Percentiles rank a stretch among this genome's conserved stretches.
Evolutionary conservation across 1,140 invertebrate genomes (phyloP).

Genomic region (Leptinotarsa texana): DNA sequence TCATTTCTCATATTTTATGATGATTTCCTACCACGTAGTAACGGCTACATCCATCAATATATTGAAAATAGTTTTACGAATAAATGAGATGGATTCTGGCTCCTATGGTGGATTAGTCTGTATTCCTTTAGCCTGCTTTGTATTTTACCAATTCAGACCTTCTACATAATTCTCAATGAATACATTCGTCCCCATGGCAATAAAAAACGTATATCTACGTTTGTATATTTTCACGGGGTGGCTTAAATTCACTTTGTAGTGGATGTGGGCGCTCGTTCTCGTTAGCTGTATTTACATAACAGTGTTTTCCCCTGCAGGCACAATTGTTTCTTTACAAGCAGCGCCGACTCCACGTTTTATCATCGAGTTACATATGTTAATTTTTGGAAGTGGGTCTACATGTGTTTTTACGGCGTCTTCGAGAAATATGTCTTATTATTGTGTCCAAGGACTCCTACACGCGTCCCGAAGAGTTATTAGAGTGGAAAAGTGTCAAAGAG

Average conservation of each 20-base stretch:
- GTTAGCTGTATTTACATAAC: conserved; percentile 27
- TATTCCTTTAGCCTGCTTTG: neutral
- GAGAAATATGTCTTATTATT: conserved; percentile 4
- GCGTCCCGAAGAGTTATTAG: neutral
- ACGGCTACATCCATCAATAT: too few species aligned
- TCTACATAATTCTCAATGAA: neutral
- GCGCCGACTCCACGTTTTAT: conserved; percentile 20
- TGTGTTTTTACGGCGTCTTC: conserved; percentile 3
- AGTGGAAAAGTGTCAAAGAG: conserved; percentile 6
- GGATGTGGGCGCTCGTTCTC: conserved; percentile 1
- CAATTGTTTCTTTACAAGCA: conserved; percentile 25
- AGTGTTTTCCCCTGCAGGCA: conserved; percentile 12
- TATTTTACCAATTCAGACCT: neutral
- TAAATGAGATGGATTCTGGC: too few species aligned
- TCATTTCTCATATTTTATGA: too few species aligned
- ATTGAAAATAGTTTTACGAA: too few species aligned
- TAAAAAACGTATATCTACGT: neutral
- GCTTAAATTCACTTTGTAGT: neutral
- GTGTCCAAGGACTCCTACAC: neutral
- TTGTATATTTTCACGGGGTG: conserved; percentile 5
- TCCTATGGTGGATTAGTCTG: too few species aligned
- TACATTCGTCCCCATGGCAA: neutral
- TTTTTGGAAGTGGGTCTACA: conserved; percentile 8
- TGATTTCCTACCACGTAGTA: too few species aligned
- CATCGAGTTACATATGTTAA: conserved; percentile 28